Conservation (phyloP, 2,113 vertebrate species). For the Nipponia nippon region DNA sequence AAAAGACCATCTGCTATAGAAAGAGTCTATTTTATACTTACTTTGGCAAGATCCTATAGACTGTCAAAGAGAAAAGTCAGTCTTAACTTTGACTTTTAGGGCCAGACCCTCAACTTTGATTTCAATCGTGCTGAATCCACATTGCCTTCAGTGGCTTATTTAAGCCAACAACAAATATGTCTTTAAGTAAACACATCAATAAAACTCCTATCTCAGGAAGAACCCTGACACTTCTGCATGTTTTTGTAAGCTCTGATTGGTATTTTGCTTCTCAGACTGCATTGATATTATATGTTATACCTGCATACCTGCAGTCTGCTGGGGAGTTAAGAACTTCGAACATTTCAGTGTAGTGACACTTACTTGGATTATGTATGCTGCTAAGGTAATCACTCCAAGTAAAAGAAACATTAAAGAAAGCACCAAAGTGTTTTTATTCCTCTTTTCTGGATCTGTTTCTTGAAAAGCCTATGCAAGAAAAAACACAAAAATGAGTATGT, state of each 20-base stretch:
- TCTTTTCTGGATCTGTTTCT: slow-evolving; percentile 63
- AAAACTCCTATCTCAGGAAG: neutral
- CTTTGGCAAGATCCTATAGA: neutral
- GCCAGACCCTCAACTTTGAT: neutral
- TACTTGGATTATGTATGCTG: slow-evolving; percentile 67
- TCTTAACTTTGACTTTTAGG: neutral
- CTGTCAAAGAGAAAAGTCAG: neutral
- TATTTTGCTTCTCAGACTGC: neutral
- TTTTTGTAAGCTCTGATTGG: neutral
- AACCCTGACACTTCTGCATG: neutral
- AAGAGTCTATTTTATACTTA: neutral
- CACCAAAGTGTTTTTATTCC: slow-evolving; percentile 59
- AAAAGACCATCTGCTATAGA: neutral
- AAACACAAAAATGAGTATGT: neutral
- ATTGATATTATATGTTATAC: neutral
- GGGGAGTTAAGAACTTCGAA: neutral
- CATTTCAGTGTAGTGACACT: neutral
- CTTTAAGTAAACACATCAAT: neutral
- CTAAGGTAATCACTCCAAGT: slow-evolving; percentile 67
- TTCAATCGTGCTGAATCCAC: neutral
- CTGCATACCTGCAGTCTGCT: neutral
- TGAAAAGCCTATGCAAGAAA: slow-evolving; percentile 69
- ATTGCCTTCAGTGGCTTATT: neutral
- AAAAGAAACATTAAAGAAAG: slow-evolving; percentile 73
- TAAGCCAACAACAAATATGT: neutral